phyloP scores from a whole-genome alignment of 2,888 invertebrate species.

The Ametastegia equiseti region DNA sequence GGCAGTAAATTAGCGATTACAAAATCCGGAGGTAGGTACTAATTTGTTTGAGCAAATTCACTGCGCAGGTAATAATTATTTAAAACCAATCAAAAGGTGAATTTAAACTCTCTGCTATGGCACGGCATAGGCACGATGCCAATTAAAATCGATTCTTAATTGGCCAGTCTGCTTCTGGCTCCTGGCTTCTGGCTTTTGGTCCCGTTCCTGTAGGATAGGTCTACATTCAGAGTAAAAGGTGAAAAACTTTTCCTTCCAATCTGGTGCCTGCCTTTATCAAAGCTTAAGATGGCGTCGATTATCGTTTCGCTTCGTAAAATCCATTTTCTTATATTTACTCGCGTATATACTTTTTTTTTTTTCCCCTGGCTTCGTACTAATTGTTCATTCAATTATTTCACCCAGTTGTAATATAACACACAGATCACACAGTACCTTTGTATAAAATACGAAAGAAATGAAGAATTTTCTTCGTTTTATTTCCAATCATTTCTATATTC shows the following conservation, averaged over 20 bases:
- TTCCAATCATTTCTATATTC: too few relatives aligned
- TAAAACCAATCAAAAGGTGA: slow-evolving; percentile 26
- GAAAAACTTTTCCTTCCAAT: slow-evolving; percentile 33
- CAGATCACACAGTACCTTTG: too few relatives aligned
- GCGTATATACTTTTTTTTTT: not conserved
- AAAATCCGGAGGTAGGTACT: not conserved
- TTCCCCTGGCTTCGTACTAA: not conserved
- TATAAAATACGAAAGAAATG: too few relatives aligned
- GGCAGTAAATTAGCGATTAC: slow-evolving; percentile 11
- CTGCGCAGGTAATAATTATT: slow-evolving; percentile 21
- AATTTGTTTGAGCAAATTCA: slow-evolving; percentile 4
- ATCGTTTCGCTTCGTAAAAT: slow-evolving; percentile 32
- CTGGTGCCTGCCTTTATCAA: not conserved
- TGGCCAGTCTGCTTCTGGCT: not conserved
- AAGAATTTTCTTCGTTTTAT: too few relatives aligned
- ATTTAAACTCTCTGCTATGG: not conserved
- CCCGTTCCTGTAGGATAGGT: too few relatives aligned
- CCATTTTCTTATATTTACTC: not conserved
- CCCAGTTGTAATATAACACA: too few relatives aligned
- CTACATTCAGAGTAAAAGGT: not conserved
- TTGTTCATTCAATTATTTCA: not conserved
- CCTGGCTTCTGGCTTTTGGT: not conserved
- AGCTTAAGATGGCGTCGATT: slow-evolving; percentile 34
- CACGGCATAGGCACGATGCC: not conserved
- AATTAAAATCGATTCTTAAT: slow-evolving; percentile 38